Conservation (phyloP, 2,797 vertebrate genomes). For the Saxicola maurus region DNA sequence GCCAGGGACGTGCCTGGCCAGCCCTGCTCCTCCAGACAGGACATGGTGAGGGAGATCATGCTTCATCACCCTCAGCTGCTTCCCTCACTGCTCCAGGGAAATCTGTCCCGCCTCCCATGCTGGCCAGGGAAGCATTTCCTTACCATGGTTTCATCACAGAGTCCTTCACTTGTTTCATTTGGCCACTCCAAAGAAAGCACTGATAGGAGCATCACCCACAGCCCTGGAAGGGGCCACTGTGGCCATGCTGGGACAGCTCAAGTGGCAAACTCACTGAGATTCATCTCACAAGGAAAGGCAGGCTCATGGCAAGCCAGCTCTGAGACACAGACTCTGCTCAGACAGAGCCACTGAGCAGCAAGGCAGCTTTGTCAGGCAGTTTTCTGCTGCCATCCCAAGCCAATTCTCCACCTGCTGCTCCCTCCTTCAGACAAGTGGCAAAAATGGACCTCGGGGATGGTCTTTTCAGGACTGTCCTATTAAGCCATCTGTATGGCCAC, state of each 20-base stretch:
- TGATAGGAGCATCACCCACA: neutral
- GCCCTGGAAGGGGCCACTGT: neutral
- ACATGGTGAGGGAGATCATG: neutral
- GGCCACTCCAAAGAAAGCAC: neutral
- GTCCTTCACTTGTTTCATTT: neutral
- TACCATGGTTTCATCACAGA: neutral
- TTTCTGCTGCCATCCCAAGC: neutral
- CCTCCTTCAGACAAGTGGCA: neutral
- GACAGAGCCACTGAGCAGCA: neutral
- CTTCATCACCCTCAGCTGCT: neutral
- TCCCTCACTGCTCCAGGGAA: neutral
- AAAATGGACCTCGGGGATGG: neutral
- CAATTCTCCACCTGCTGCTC: neutral
- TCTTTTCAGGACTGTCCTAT: neutral
- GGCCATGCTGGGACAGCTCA: neutral
- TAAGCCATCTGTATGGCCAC: conserved; percentile 36
- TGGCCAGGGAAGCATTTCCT: neutral
- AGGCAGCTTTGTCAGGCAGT: accelerated
- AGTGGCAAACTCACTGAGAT: neutral
- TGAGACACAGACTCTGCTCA: neutral
- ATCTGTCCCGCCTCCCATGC: neutral
- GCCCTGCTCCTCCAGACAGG: neutral
- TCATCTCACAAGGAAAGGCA: neutral
- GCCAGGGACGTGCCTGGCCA: neutral
- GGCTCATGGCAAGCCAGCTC: accelerated